Percentiles rank a stretch among this genome's conserved stretches.
These are phyloP conservation scores for Harlomillsia oculata DNA, from an alignment of 1,140 invertebrate species.

Conservation along the genomic window DNA sequence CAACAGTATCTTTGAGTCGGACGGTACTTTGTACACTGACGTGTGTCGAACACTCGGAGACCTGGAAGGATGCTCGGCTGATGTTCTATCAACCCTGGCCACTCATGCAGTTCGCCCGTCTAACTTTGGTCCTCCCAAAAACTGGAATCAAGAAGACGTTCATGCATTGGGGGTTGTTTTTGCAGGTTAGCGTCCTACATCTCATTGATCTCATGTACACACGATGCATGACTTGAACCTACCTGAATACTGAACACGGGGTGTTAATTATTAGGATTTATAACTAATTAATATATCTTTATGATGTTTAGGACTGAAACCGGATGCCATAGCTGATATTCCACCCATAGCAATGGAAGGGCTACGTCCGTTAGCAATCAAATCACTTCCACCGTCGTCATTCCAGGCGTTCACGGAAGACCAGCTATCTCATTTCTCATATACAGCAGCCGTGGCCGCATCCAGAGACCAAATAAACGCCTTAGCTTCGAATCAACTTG, in stretches of 20 bases:
- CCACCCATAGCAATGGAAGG: constrained; percentile 21
- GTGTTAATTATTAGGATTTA: no score
- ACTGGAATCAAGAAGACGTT: constrained; percentile 31
- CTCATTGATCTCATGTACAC: no score
- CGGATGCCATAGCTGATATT: constrained; percentile 18
- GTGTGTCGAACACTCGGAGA: constrained; percentile 21
- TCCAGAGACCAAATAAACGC: neutral
- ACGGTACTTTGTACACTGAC: constrained; percentile 26
- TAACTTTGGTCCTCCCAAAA: constrained; percentile 31
- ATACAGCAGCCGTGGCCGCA: constrained; percentile 16
- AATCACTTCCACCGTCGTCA: neutral
- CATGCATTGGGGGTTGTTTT: constrained; percentile 29
- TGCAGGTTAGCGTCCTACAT: constrained; percentile 15
- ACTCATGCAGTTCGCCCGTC: constrained; percentile 15
- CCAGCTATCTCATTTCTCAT: constrained; percentile 15
- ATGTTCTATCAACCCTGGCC: constrained; percentile 20
- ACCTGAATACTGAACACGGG: no score
- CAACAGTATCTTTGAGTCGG: constrained; percentile 26
- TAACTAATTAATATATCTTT: no score
- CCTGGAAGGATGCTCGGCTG: constrained; percentile 23
- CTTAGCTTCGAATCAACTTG: constrained; percentile 4
- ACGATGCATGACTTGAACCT: no score
- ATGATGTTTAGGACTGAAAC: constrained; percentile 24
- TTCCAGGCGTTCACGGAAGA: constrained; percentile 15
- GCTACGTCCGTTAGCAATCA: constrained; percentile 14